Evolutionary conservation across 2,888 invertebrate species (phyloP).

Genomic region (Exephanes ischioxanthus): DNA sequence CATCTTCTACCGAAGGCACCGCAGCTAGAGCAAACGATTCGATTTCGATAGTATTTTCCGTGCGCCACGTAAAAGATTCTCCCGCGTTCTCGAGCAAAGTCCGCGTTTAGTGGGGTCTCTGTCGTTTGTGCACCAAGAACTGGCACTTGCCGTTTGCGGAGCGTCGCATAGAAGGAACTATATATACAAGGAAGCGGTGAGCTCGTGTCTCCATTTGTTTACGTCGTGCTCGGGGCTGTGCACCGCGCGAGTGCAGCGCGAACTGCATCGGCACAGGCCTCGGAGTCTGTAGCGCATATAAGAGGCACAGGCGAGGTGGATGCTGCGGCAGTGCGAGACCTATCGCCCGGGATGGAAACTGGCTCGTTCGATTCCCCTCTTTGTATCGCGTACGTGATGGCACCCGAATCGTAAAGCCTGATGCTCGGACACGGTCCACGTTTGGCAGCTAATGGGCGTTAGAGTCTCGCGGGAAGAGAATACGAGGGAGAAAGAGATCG

Average conservation of each 20-base stretch:
- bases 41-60: slow-evolving; percentile 5
- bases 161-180: slow-evolving; percentile 6
- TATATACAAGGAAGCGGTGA: slow-evolving; percentile 27
- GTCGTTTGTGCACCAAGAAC: slow-evolving; percentile 7
- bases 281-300: slow-evolving; percentile 21
- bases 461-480: slow-evolving; percentile 32
- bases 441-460: slow-evolving; percentile 72
- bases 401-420: slow-evolving; percentile 77
- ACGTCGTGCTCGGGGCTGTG: slow-evolving; percentile 41
- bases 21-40: neutral
- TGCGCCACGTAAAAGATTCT: neutral
- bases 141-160: slow-evolving; percentile 33
- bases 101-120: neutral
- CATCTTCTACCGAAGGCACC: neutral
- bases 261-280: slow-evolving; percentile 28
- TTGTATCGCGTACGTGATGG: slow-evolving; percentile 78
- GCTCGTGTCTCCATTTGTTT: slow-evolving; percentile 62
- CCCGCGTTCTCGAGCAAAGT: neutral
- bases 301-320: slow-evolving; percentile 33
- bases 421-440: slow-evolving; percentile 53
- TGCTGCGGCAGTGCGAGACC: slow-evolving; percentile 42
- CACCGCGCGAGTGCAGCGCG: slow-evolving; percentile 32
- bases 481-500: slow-evolving; percentile 42
- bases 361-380: slow-evolving; percentile 68
- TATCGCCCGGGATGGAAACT: slow-evolving; percentile 78